phyloP scores from a whole-genome alignment of 2,797 vertebrate species.

The Catostomus latipinnis region DNA sequence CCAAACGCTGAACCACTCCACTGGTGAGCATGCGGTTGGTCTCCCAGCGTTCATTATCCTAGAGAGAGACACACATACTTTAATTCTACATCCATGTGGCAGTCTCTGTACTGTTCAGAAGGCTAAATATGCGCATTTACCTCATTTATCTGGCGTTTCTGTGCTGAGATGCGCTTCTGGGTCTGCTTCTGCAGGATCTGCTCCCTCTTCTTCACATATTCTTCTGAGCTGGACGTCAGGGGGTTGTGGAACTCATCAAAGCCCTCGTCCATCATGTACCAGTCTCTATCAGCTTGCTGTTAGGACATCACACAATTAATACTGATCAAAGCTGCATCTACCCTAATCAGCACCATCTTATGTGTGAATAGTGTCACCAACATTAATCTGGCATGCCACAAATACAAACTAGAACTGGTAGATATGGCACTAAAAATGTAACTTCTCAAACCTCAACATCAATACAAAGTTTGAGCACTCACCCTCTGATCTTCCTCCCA shows the following conservation, averaged over 20 bases:
- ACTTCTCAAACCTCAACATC: no score
- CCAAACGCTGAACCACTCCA: slow-evolving; percentile 95
- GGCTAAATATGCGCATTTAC: slow-evolving; percentile 64
- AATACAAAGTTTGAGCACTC: slow-evolving; percentile 50
- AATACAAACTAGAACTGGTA: no score
- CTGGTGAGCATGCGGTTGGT: slow-evolving; percentile 99
- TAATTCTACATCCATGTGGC: not conserved
- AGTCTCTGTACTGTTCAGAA: no score
- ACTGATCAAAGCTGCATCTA: not conserved
- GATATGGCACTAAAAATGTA: no score
- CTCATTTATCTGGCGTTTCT: slow-evolving; percentile 97
- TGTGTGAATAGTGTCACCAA: not conserved
- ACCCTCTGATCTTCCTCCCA: slow-evolving; percentile 98
- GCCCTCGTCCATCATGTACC: slow-evolving; percentile 99
- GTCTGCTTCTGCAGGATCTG: slow-evolving; percentile 96
- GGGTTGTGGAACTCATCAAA: slow-evolving; percentile 97
- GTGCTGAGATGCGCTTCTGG: slow-evolving; percentile 96
- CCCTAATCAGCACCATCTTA: no score
- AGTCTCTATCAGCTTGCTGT: slow-evolving; percentile 98
- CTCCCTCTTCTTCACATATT: slow-evolving; percentile 93
- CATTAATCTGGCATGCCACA: no score
- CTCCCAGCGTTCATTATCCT: slow-evolving; percentile 99
- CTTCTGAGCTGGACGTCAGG: slow-evolving; percentile 91
- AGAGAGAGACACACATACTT: slow-evolving; percentile 25
- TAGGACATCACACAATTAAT: slow-evolving; percentile 19